Conservation (phyloP, 2,888 invertebrate genomes). For the Halictus quadricinctus region DNA sequence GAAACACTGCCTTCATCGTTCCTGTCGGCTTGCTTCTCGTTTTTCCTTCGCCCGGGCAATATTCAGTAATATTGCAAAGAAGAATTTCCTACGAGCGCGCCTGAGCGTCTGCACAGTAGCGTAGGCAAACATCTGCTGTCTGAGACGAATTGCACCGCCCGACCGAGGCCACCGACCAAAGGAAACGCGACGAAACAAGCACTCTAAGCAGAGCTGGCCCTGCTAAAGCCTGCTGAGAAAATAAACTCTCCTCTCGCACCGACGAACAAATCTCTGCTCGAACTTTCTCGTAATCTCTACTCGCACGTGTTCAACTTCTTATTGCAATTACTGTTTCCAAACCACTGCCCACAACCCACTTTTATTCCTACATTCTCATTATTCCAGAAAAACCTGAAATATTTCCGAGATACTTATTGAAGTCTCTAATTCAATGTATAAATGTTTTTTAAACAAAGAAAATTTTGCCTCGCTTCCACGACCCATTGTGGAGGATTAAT, state of each 20-base stretch:
- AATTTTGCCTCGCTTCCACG: background rate
- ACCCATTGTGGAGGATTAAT: background rate
- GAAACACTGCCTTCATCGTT: constrained; percentile 4
- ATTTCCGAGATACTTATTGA: no score
- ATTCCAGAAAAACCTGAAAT: no score
- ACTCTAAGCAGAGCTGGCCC: background rate
- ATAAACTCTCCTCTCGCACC: background rate
- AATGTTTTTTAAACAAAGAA: no score
- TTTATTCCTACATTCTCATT: no score
- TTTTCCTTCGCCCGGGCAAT: constrained; percentile 10
- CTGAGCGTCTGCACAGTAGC: background rate
- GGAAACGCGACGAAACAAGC: constrained; percentile 4
- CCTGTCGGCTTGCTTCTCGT: background rate
- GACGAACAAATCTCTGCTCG: background rate
- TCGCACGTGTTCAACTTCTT: background rate
- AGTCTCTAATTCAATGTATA: no score
- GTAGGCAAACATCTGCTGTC: constrained; percentile 15
- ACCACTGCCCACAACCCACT: no score
- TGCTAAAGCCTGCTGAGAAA: background rate
- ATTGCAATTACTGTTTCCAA: background rate
- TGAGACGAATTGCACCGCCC: constrained; percentile 8
- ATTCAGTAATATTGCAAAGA: constrained; percentile 39
- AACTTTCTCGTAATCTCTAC: background rate
- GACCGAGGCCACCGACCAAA: background rate
- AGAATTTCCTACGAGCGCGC: constrained; percentile 20